Conservation (phyloP, 1,140 invertebrate species). For the Pygmarrhopalites habei region DNA sequence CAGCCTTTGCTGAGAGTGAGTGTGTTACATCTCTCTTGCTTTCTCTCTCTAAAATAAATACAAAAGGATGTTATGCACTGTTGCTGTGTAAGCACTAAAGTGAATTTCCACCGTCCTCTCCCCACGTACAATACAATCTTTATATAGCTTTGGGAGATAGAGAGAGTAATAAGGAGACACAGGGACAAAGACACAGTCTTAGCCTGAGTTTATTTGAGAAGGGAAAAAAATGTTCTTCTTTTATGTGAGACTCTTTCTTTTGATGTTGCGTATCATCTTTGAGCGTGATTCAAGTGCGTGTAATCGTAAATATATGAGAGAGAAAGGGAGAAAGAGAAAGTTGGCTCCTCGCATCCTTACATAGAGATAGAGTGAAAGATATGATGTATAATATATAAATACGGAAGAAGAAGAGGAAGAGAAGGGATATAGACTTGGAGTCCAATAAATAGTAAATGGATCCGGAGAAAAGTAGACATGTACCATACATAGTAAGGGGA, state of each 20-base stretch:
- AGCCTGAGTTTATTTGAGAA: too few relatives aligned
- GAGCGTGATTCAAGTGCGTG: neutral
- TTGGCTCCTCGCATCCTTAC: neutral
- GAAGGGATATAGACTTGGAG: neutral
- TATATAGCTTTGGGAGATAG: too few relatives aligned
- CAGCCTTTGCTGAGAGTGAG: too few relatives aligned
- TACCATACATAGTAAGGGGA: neutral
- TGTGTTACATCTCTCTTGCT: too few relatives aligned
- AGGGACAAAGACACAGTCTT: too few relatives aligned
- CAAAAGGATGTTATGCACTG: too few relatives aligned
- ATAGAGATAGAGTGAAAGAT: neutral
- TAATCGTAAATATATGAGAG: too few relatives aligned
- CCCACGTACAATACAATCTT: too few relatives aligned
- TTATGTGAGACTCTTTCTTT: neutral
- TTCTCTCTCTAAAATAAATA: too few relatives aligned
- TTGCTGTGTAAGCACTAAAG: too few relatives aligned
- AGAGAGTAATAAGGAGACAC: too few relatives aligned
- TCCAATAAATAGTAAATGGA: constrained; percentile 1
- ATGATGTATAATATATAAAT: neutral
- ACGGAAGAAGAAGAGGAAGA: neutral
- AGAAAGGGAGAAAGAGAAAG: neutral
- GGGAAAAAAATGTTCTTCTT: neutral
- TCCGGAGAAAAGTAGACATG: neutral
- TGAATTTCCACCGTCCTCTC: too few relatives aligned
- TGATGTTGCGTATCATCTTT: neutral